Conservation (phyloP, 2,888 invertebrate genomes). For the Escarpia spicata region DNA sequence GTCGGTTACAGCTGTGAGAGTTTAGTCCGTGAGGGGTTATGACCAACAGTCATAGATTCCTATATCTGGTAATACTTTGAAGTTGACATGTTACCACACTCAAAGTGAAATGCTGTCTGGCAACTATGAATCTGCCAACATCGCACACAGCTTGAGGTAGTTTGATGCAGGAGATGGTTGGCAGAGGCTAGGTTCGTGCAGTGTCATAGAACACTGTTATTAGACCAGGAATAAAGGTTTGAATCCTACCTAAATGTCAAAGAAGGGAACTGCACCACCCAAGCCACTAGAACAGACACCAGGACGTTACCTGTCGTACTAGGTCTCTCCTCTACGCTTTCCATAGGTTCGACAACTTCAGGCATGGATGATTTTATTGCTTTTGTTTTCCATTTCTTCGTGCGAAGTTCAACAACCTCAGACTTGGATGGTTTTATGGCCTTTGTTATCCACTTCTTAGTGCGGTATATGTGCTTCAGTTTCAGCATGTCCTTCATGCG, state of each 20-base stretch:
- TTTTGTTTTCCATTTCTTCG: neutral
- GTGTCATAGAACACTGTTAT: neutral
- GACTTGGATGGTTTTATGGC: neutral
- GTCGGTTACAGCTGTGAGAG: neutral
- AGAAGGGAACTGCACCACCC: neutral
- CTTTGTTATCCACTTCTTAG: neutral
- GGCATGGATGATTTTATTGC: neutral
- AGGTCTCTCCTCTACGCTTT: neutral
- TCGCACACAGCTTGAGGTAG: neutral
- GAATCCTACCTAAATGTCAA: neutral
- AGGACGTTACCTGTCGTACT: neutral
- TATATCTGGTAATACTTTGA: no score
- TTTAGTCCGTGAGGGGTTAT: neutral
- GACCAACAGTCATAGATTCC: no score
- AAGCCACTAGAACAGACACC: no score
- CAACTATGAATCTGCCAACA: neutral
- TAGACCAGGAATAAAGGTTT: neutral
- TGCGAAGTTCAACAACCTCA: neutral
- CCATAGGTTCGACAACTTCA: neutral
- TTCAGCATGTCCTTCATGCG: conserved; percentile 8
- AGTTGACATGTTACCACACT: no score
- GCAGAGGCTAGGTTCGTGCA: neutral
- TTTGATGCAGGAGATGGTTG: neutral
- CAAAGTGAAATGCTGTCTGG: neutral
- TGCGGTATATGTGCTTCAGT: neutral